phyloP scores from a whole-genome alignment of 2,797 vertebrate genomes.

The Lepidocolaptes lacrymiger region DNA sequence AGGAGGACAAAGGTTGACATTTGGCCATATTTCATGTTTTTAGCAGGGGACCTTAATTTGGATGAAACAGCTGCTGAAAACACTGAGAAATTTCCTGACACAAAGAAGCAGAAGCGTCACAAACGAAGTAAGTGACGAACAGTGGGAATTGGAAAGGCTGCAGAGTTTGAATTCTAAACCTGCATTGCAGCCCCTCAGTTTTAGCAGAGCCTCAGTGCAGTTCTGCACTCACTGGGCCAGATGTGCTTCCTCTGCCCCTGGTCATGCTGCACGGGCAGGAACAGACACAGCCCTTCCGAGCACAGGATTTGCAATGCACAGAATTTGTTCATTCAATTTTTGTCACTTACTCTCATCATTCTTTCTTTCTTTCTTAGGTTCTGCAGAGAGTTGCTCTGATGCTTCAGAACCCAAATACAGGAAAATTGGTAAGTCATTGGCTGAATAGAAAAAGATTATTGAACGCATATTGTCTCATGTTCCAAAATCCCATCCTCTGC shows the following conservation, averaged over 20 bases:
- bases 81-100: constrained; percentile 37
- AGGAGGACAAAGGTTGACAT: background rate
- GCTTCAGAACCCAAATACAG: constrained; percentile 60
- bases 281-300: background rate
- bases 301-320: background rate
- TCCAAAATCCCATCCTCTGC: background rate
- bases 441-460: background rate
- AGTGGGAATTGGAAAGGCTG: background rate
- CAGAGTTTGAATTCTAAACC: background rate
- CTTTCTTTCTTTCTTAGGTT: background rate
- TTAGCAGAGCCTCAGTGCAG: background rate
- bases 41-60: constrained; percentile 57
- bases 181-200: background rate
- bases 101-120: constrained; percentile 46
- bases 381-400: constrained; percentile 12
- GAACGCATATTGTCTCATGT: background rate
- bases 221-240: background rate
- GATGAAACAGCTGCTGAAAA: constrained; percentile 59
- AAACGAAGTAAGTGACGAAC: constrained; percentile 71
- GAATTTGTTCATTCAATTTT: background rate
- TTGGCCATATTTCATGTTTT: background rate
- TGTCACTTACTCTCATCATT: background rate
- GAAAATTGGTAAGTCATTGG: constrained; percentile 52
- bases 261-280: background rate
- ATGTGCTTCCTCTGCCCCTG: background rate